Evolutionary conservation across 2,888 invertebrate genomes (phyloP), one percentile per base, ranked within the genome.

Genomic region (Steinernema hermaphroditum): DNA sequence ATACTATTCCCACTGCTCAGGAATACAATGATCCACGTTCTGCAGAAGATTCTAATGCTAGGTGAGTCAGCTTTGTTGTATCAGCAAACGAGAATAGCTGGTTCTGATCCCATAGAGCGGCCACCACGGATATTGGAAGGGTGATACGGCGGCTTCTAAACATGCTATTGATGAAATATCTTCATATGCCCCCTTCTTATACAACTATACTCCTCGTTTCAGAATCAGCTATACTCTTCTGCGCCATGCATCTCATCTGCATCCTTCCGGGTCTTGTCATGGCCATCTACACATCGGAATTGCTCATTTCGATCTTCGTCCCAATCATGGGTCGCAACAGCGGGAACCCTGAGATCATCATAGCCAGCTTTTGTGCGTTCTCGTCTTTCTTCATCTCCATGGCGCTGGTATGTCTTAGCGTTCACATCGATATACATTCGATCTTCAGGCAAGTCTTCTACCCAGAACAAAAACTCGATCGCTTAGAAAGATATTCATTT

Each of bases 241-340:
- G 34, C 29, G 32, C 19, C 19, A 4, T 46, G 0, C 44, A 46
- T 16, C 50, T 72, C 0, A 24, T 69, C 46, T 49, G 27, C 22
- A 22, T 62, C 22, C 74, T 81, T 2, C 81, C 81, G 12, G 79
- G 77, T 9, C 73, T 79, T 34, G 69, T 76, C 6, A 78, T 81
- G 77, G 54, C 75, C 19, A 74, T 80, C 34, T 81, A 81, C 71
- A 79, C 80, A 16, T 72, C 77, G 12, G 77, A 77, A 68, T 74
- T 81, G 77, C 74, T 80, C 19, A 75, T 81, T 19, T 76, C 77
- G 6, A 78, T 78, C 34, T 82, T 82, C 50, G 77, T 82, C 46
- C 82, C 82, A 32, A 82, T 82, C 29, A 80, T 82, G 79, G 82
- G 82, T n/a, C 70, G 81, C 50, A 79, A 77, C 16, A 73, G 75